Conservation (phyloP, 2,888 invertebrate genomes). For the Sussaba pulchella region DNA sequence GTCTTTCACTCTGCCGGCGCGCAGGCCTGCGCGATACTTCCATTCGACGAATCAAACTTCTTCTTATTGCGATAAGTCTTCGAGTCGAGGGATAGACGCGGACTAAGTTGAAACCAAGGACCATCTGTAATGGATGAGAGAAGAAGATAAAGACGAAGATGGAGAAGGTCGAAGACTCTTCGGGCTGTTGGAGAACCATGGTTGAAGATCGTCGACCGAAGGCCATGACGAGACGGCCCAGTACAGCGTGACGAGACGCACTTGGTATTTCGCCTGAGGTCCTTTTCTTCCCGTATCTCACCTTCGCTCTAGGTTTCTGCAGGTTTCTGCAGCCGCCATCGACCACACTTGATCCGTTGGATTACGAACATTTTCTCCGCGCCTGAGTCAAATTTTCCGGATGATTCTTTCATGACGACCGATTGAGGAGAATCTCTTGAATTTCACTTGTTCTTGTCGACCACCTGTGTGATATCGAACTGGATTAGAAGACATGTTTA, state of each 20-base stretch:
- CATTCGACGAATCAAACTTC: conserved; percentile 50
- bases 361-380: conserved; percentile 24
- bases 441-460: background rate
- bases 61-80: conserved; percentile 33
- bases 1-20: conserved; percentile 35
- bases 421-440: background rate
- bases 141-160: background rate
- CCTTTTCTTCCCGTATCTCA: conserved; percentile 24
- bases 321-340: conserved; percentile 9
- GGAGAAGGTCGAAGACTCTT: conserved; percentile 23
- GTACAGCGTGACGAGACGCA: conserved; percentile 39
- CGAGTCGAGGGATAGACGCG: conserved; percentile 24
- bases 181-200: conserved; percentile 26
- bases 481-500: too few species aligned
- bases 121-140: conserved; percentile 28
- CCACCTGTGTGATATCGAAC: background rate
- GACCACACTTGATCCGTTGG: background rate
- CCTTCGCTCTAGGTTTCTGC: conserved; percentile 7
- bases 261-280: conserved; percentile 41
- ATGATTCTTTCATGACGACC: background rate
- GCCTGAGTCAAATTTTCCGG: conserved; percentile 28
- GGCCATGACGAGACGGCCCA: conserved; percentile 20
- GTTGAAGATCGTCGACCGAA: conserved; percentile 44
- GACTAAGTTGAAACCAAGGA: conserved; percentile 26
- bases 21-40: conserved; percentile 32